Base-by-base conservation (phyloP, 2,888 invertebrate genomes). In the Parthenolecanium corni region DNA sequence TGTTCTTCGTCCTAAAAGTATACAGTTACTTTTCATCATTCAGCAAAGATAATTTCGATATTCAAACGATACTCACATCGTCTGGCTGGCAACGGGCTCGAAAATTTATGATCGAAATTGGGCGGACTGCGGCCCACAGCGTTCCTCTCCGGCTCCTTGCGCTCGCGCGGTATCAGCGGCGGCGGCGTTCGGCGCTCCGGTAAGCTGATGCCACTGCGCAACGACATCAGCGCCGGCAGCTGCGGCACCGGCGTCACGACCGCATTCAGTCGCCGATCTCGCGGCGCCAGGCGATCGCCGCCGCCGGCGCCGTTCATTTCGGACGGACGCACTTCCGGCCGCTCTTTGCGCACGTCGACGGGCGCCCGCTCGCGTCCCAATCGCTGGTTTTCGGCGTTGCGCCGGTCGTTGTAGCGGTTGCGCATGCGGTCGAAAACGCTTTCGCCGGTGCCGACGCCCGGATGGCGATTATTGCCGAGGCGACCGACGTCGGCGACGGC, bases 361-460 rank as follows among this genome's bases (percentile, higher is more conserved):
- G 31, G 31, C 20, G n/a, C 44, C n/a, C 58, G 49, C n/a, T 58
- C 58, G 18, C 58, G 31, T 16, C 38, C 49, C 24, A 46, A 18
- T 20, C 58, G 47, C 4, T 47, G 58, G 9, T 58, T 58, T 38
- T 49, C 49, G 14, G 58, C 58, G 21, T 58, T 58, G 18, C 58
- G 16, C 16, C 58, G 47, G 21, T 58, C 58, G 23, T 58, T 58
- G 16, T 58, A 58, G 9, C 58, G 47, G 16, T 58, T 58, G 3
- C 58, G 58, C 58, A 58, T 58, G 12, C 58, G 49, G 11, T 58
- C 58, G 38, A 58, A 58, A 47, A 58, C 58, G 16, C 58, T 46
- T 1, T 21, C 49, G 23, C 49, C 49, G 3, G 21, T 11, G 18
- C 20, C 20, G 11, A 46, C 46, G 18, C 21, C 49, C 5, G 49